These are phyloP conservation scores for Amaurobius ferox DNA, from an alignment of 2,888 invertebrate species.

Conservation along the genomic window DNA sequence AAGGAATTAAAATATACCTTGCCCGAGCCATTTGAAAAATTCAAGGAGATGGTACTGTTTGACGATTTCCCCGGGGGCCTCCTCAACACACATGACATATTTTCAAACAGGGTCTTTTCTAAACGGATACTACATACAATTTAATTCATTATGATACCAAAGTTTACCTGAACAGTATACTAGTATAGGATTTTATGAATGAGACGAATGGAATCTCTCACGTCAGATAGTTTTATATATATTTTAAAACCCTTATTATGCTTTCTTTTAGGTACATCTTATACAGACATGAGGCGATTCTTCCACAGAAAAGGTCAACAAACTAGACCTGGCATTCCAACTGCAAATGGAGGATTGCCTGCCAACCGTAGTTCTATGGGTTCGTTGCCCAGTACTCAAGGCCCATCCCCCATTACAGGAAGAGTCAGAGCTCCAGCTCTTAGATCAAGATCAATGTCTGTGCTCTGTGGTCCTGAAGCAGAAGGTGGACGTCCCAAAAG, in stretches of 20 bases:
- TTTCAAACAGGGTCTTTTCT: too few species aligned
- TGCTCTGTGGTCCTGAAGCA: conserved; percentile 29
- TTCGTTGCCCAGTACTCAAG: not conserved
- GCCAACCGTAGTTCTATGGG: not conserved
- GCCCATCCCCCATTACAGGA: conserved; percentile 11
- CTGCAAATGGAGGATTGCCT: not conserved
- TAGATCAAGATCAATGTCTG: conserved; percentile 59
- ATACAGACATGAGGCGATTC: conserved; percentile 40
- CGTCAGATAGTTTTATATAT: too few species aligned
- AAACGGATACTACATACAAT: too few species aligned
- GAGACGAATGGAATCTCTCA: too few species aligned
- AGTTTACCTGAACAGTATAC: too few species aligned
- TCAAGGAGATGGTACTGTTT: too few species aligned
- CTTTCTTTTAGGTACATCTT: not conserved
- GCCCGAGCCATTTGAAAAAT: too few species aligned
- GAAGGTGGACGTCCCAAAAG: not conserved
- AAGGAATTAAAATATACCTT: too few species aligned
- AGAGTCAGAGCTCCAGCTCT: conserved; percentile 49
- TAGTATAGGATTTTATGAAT: too few species aligned
- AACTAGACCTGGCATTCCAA: conserved; percentile 6
- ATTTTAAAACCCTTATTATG: not conserved
- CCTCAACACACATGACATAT: too few species aligned
- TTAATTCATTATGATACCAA: too few species aligned
- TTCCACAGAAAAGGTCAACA: conserved; percentile 48
- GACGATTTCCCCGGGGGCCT: too few species aligned